phyloP scores from a whole-genome alignment of 1,140 invertebrate species.

The Dysdera silvatica region DNA sequence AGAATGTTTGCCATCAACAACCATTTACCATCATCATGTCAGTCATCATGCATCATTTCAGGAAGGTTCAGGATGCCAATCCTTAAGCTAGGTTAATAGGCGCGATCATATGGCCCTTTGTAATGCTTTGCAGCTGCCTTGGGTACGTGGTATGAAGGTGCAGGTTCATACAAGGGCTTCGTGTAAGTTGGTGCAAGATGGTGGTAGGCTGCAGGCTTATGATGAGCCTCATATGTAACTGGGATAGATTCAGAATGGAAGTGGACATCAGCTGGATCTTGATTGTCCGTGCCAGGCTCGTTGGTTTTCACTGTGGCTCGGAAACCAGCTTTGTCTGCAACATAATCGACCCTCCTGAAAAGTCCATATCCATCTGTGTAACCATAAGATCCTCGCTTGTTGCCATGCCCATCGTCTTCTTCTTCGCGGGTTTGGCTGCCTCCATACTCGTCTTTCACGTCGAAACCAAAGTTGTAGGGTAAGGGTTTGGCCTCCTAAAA shows the following conservation, averaged over 20 bases:
- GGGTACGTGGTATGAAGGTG: too few relatives aligned
- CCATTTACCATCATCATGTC: too few relatives aligned
- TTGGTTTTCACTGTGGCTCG: slow-evolving; percentile 28
- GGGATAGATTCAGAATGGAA: slow-evolving; percentile 23
- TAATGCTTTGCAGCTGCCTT: too few relatives aligned
- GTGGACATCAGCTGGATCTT: slow-evolving; percentile 23
- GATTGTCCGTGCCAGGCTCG: slow-evolving; percentile 30
- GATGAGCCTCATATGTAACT: slow-evolving; percentile 15
- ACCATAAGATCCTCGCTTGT: slow-evolving; percentile 26
- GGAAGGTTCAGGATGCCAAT: too few relatives aligned
- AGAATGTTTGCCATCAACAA: too few relatives aligned
- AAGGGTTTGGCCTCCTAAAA: slow-evolving; percentile 22
- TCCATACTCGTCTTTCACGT: slow-evolving; percentile 29
- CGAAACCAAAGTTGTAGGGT: slow-evolving; percentile 29
- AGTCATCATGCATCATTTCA: too few relatives aligned
- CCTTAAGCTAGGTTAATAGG: too few relatives aligned
- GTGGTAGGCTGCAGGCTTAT: not conserved
- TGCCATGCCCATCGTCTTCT: slow-evolving; percentile 21
- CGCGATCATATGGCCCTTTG: too few relatives aligned
- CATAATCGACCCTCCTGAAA: slow-evolving; percentile 25
- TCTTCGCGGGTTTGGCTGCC: slow-evolving; percentile 22
- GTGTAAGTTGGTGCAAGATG: not conserved
- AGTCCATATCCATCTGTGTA: slow-evolving; percentile 26
- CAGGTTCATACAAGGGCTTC: not conserved
- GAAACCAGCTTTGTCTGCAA: slow-evolving; percentile 27